phyloP scores from a whole-genome alignment of 2,113 vertebrate species.

The Bambusicola thoracicus region DNA sequence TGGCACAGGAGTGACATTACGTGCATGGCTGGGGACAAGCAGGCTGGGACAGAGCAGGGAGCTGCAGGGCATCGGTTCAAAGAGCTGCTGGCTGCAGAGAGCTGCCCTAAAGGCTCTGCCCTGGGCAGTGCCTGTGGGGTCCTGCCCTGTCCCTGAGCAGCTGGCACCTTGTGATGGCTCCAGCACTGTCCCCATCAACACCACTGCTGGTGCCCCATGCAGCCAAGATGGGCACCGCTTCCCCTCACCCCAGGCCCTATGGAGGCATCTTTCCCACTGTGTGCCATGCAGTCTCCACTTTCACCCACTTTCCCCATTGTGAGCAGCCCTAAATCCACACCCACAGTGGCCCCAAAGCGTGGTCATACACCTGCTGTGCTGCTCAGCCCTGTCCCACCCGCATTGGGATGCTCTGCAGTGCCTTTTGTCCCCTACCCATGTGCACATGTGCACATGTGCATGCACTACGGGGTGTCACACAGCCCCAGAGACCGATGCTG shows the following conservation, averaged over 20 bases:
- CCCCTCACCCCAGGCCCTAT: not conserved
- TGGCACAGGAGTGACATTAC: accelerated
- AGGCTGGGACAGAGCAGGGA: not conserved
- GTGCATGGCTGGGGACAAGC: accelerated
- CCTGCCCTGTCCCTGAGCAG: not conserved
- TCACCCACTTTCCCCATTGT: not conserved
- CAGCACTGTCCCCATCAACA: accelerated
- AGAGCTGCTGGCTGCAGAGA: not conserved
- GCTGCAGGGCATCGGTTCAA: not conserved
- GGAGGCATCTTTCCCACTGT: not conserved
- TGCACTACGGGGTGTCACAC: not conserved
- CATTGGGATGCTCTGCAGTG: not conserved
- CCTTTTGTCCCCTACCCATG: not conserved
- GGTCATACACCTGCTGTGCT: not conserved
- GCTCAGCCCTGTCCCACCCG: accelerated
- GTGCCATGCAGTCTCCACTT: accelerated
- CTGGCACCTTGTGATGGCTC: accelerated
- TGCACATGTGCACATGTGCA: accelerated
- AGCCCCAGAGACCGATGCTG: not conserved
- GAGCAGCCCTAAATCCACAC: not conserved
- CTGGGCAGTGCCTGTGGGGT: accelerated
- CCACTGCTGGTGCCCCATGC: not conserved
- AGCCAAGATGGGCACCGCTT: not conserved
- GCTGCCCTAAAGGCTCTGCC: not conserved
- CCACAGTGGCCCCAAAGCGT: not conserved